phyloP scores from a whole-genome alignment of 2,888 invertebrate genomes.

The Drosophila lutescens region DNA sequence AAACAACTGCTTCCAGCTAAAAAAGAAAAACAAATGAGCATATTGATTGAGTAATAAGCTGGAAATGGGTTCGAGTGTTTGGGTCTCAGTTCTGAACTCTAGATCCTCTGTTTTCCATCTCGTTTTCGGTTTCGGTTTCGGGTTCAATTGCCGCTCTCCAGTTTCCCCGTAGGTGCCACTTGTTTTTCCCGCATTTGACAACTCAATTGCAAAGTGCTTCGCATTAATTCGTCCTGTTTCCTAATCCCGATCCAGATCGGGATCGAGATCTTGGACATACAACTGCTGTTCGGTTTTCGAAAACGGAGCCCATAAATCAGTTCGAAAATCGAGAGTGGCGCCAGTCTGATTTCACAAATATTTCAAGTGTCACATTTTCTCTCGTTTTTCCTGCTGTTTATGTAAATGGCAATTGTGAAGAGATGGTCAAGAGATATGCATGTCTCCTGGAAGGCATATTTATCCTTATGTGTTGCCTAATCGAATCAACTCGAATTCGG shows the following conservation, averaged over 20 bases:
- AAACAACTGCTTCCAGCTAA: conserved; percentile 57
- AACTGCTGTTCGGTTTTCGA: conserved; percentile 64
- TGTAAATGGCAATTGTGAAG: conserved; percentile 28
- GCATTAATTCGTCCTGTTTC: conserved; percentile 57
- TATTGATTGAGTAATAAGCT: conserved; percentile 72
- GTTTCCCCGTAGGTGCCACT: conserved; percentile 56
- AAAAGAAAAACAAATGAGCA: conserved; percentile 62
- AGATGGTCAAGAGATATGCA: conserved; percentile 6
- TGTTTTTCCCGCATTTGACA: conserved; percentile 55
- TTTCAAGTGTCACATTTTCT: conserved; percentile 35
- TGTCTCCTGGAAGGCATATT: neutral
- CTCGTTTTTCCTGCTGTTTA: conserved; percentile 20
- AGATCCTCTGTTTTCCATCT: neutral
- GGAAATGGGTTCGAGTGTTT: conserved; percentile 19
- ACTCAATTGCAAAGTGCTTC: conserved; percentile 70
- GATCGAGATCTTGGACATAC: conserved; percentile 32
- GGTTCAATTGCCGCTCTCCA: conserved; percentile 25
- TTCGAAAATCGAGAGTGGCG: conserved; percentile 59
- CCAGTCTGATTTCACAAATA: conserved; percentile 38
- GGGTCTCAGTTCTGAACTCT: neutral
- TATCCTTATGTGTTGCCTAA: neutral
- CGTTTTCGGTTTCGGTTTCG: conserved; percentile 5
- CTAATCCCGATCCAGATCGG: conserved; percentile 9
- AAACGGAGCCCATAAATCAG: conserved; percentile 57
- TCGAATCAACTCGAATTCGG: too few relatives aligned